Conservation (phyloP, 2,797 vertebrate species). For the Alfaro cultratus region DNA sequence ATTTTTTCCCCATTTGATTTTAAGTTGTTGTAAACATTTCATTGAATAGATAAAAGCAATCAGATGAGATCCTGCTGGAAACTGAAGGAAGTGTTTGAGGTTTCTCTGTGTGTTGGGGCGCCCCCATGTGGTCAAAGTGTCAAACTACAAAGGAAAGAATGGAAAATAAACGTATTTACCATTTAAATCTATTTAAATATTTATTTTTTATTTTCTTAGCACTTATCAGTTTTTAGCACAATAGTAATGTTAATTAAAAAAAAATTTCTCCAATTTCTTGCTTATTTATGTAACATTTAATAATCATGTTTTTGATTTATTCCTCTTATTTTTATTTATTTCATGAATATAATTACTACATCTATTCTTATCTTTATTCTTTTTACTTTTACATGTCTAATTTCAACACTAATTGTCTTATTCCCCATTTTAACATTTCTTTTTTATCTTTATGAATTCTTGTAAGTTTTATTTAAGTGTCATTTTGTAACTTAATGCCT, state of each 20-base stretch:
- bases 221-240: too few species aligned
- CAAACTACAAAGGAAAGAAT: conserved; percentile 8
- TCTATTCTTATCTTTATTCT: not conserved
- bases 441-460: not conserved
- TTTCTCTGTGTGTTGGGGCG: not conserved
- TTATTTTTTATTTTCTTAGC: not conserved
- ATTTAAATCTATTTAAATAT: not conserved
- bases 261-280: not conserved
- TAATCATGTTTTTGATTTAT: not conserved
- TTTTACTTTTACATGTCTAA: not conserved
- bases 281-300: not conserved
- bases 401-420: not conserved
- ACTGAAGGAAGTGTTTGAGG: conserved; percentile 1
- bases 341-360: not conserved
- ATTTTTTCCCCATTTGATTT: not conserved
- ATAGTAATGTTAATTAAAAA: too few species aligned
- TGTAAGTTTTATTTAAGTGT: not conserved
- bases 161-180: not conserved
- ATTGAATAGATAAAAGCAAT: not conserved
- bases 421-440: not conserved
- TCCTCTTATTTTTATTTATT: not conserved
- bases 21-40: not conserved
- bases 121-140: conserved; percentile 40
- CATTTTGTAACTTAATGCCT: not conserved
- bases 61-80: not conserved